A percentile compares a stretch with the other conserved stretches of the same genome.
phyloP scores from a whole-genome alignment of 2,888 invertebrate genomes.

The Eupithecia tripunctaria region DNA sequence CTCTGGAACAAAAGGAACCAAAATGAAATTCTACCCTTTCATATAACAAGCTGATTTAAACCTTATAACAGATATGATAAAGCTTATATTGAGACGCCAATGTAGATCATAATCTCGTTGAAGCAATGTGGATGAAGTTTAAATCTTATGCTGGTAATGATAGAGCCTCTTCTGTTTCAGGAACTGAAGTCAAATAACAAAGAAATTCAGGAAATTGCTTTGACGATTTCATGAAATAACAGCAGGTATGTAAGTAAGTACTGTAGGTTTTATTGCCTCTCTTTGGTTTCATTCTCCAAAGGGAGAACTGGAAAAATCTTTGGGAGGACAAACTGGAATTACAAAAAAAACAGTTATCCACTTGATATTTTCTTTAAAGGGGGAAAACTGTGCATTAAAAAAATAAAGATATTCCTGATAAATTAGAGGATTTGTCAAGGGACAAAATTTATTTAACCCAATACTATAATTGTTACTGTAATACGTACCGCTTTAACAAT shows the following conservation, averaged over 20 bases:
- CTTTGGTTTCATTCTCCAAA: too few relatives aligned
- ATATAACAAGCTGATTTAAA: background rate
- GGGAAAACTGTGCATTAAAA: too few relatives aligned
- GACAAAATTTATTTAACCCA: too few relatives aligned
- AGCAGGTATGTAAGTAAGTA: background rate
- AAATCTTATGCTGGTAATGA: background rate
- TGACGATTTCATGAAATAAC: background rate
- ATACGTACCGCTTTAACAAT: too few relatives aligned
- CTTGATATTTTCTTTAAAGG: too few relatives aligned
- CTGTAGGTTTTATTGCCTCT: background rate
- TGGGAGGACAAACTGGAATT: too few relatives aligned
- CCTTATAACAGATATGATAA: background rate
- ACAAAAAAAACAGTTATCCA: too few relatives aligned
- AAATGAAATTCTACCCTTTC: constrained; percentile 20
- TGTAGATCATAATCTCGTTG: background rate
- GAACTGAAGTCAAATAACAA: background rate
- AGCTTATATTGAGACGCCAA: background rate
- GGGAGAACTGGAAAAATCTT: too few relatives aligned
- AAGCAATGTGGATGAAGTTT: background rate
- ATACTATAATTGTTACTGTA: too few relatives aligned
- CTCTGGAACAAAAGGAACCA: constrained; percentile 58
- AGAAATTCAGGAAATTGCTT: background rate
- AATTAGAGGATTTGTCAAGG: too few relatives aligned
- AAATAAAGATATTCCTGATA: too few relatives aligned
- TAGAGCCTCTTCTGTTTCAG: background rate